Conservation (phyloP, 35 echinoderm and acorn worm genomes). For the Eucidaris tribuloides region DNA sequence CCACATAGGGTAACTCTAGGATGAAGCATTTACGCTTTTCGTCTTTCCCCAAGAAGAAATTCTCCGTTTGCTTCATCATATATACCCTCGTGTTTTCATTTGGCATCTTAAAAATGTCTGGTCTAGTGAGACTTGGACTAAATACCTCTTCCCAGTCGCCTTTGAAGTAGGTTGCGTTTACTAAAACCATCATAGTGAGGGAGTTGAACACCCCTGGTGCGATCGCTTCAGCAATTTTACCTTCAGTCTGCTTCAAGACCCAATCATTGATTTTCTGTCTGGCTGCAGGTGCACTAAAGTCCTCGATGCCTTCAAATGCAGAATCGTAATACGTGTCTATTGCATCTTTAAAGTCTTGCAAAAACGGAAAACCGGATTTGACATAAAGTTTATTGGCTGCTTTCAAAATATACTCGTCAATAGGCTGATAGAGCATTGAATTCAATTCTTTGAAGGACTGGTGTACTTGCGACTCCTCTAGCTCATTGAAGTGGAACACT, state of each 20-base stretch:
- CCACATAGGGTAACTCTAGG: constrained; percentile 63
- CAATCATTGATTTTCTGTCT: constrained; percentile 52
- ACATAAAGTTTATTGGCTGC: constrained; percentile 77
- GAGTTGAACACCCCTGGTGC: constrained; percentile 35
- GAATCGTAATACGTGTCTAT: constrained; percentile 49
- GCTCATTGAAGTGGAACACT: constrained; percentile 47
- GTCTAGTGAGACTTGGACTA: background rate
- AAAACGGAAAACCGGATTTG: constrained; percentile 31
- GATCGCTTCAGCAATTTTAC: constrained; percentile 54
- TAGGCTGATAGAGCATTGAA: constrained; percentile 22
- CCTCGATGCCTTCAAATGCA: constrained; percentile 37
- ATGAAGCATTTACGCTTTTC: constrained; percentile 42
- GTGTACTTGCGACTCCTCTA: constrained; percentile 48
- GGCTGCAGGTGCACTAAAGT: constrained; percentile 38
- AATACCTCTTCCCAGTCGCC: constrained; percentile 49
- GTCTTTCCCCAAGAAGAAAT: constrained; percentile 6
- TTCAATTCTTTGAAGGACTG: constrained; percentile 57
- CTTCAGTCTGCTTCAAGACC: constrained; percentile 68
- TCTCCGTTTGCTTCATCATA: constrained; percentile 58
- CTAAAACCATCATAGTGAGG: constrained; percentile 49
- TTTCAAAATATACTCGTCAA: constrained; percentile 39
- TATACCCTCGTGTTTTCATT: background rate
- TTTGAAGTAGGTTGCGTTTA: constrained; percentile 94
- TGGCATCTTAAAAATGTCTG: constrained; percentile 21
- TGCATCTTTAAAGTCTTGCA: constrained; percentile 45